Evolutionary conservation across 2,113 vertebrate genomes (phyloP), one percentile per base, ranked within the genome.

Genomic region (Syngnathus floridae): DNA sequence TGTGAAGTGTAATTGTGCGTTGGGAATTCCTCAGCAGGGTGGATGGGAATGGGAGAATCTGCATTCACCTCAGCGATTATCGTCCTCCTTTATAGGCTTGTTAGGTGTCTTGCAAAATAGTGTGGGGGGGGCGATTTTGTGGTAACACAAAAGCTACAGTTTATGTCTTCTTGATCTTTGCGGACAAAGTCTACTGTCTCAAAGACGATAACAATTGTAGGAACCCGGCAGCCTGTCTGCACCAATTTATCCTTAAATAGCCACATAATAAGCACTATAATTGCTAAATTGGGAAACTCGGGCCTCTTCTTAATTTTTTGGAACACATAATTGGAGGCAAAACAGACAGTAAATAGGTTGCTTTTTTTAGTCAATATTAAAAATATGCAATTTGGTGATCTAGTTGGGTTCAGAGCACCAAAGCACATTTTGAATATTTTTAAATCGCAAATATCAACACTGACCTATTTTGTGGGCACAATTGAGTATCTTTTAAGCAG

Each of bases 1-100:
- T 64, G 46, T 64, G 9, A 71, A 58, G 31, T 65, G 70, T 77
- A 77, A 73, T 55, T 77, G 22, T 41, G 41, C 43, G 64, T 71
- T 19, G 22, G 54, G 16, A 55, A 48, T 19, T 59, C 54, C 41
- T 46, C 22, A 63, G 41, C 17, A 19, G 59, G 37, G 45, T 45
- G 37, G 26, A 49, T 19, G 14, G 19, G 12, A 4, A 43, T 45
- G n/a, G 17, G 13, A 43, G 59, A 14, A 43, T 56, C 26, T 35
- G 14, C 54, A 56, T 56, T 56, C 38, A 43, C 40, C 13, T 61
- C 59, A 8, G 40, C 7, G 6, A 61, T 43, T 12, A 61, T 61
- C 59, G 26, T 26, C 40, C n/a, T 61, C 7, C 43, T 26, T 61
- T 41, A 43, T 61, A 3, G 59, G 40, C 38, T 43, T 19, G 17